Base-by-base conservation (phyloP, 1,140 invertebrate genomes). In the Zeugodacus cucurbitae region DNA sequence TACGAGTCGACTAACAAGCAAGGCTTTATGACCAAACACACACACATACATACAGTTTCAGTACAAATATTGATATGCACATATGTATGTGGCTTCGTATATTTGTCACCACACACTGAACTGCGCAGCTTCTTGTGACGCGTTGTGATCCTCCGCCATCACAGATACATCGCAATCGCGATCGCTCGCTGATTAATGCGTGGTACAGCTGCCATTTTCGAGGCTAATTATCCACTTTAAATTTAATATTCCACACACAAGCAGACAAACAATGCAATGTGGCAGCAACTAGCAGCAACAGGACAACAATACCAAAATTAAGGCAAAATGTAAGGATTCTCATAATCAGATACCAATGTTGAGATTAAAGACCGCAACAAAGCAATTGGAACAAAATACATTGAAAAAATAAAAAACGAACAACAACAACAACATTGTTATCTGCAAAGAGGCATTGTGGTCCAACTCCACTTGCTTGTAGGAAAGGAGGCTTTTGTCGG, bases 171-270 rank as follows among this genome's bases (percentile, higher is more conserved):
- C 41, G 85, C 44, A 34, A 86, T 58, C 29, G 85, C 44, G 57
- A 86, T 58, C 29, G 58, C 85, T 17, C 11, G 26, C 57, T 86
- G 85, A 86, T 86, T 86, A 86, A 86, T 86, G 85, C 85, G 85
- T 59, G 48, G 85, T 37, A n/a, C 54, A 86, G 85, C 85, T 86
- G 85, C 85, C 85, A 86, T 86, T 86, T 86, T 86, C 54, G 48
- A 57, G 85, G 48, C 85, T 86, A 86, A 86, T 86, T 86, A 86
- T 59, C 85, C 85, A 86, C 48, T 57, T 59, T 86, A 59, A 86
- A 59, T 57, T 1, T 86, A 22, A 86, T 48, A 86, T 54, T 58
- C 85, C 44, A 37, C 7, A 10, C 32, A 22, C 54, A 58, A 86
- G 26, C 26, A 86, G 29, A 34, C 48, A 26, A 20, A 74, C 37